Evolutionary conservation across 2,888 invertebrate species (phyloP).

Genomic region (Archaeoteleia sp.): DNA sequence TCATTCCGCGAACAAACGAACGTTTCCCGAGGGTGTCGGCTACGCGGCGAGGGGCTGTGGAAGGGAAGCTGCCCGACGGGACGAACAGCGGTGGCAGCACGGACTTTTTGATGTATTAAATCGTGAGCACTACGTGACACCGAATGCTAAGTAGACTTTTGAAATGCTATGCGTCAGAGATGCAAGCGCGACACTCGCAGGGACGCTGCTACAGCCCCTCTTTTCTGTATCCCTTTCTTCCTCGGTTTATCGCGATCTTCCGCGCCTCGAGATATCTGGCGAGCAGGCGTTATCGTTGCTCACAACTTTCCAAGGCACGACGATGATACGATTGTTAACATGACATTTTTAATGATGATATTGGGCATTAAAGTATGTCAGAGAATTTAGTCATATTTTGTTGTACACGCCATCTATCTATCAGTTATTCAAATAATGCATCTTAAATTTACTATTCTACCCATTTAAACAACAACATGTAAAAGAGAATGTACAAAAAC

Average conservation of each 20-base stretch:
- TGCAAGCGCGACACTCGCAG: slow-evolving; percentile 46
- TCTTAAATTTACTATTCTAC: too few relatives aligned
- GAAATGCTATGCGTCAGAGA: slow-evolving; percentile 65
- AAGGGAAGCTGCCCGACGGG: slow-evolving; percentile 16
- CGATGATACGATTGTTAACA: slow-evolving; percentile 26
- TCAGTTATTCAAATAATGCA: too few relatives aligned
- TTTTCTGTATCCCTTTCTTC: slow-evolving; percentile 4
- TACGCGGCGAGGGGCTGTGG: slow-evolving; percentile 25
- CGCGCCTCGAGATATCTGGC: slow-evolving; percentile 25
- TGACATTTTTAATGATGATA: too few relatives aligned
- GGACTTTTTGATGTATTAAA: slow-evolving; percentile 74
- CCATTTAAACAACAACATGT: too few relatives aligned
- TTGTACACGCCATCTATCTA: too few relatives aligned
- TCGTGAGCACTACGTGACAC: slow-evolving; percentile 73
- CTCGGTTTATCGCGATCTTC: slow-evolving; percentile 40
- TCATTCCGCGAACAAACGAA: slow-evolving; percentile 66
- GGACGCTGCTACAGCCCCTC: slow-evolving; percentile 3
- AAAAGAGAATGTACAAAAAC: too few relatives aligned
- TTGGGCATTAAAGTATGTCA: too few relatives aligned
- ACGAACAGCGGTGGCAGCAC: slow-evolving; percentile 53
- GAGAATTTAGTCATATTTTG: too few relatives aligned
- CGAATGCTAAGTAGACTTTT: slow-evolving; percentile 73
- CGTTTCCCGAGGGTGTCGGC: slow-evolving; percentile 56
- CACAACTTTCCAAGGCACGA: slow-evolving; percentile 9
- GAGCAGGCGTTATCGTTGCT: slow-evolving; percentile 23